Base-by-base conservation (phyloP, 2,113 vertebrate species). In the Willisornis vidua region DNA sequence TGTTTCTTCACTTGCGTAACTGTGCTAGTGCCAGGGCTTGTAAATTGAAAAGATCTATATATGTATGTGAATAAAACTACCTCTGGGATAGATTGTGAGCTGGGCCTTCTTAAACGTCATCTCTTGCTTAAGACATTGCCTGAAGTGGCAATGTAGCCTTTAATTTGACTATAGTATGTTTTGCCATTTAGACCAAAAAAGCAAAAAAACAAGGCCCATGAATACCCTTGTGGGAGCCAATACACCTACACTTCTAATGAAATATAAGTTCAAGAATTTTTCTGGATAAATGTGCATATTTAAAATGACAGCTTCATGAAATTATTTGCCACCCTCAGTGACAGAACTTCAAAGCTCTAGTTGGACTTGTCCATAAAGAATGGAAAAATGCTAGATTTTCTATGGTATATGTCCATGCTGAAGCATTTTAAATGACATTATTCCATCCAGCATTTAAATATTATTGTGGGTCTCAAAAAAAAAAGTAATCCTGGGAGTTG, bases 401-500 rank as follows among this genome's bases (percentile, higher is more conserved):
- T 39, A 77, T 55, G 6, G 52, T 78, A 41, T 59, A 62, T 5
- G 25, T 88, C 91, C 43, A 3, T 74, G 62, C 62, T 92, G 78
- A 78, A 94, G 39, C 48, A 67, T 90, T 82, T 81, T 70, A 93
- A 37, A 45, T 93, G 41, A 79, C 95, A 94, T 97, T 77, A 94
- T 96, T 96, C 84, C 24, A 94, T 81, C 14, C 11, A 96, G 67
- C 63, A 93, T 94, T 87, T 84, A 97, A 90, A 94, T 96, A 90
- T 92, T 97, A 95, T 89, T 97, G 73, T 91, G 63, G 29, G 16
- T 97, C 62, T 94, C 87, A 96, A 97, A 96, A 97, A 88, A 97
- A 97, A 96, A 81, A 94, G 77, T 96, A 75, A 95, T 97, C 68
- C 78, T 94, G 16, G 35, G 75, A 90, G 46, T 89, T 33, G 37